A percentile compares a stretch with the other conserved stretches of the same genome.
These are phyloP conservation scores for Larimichthys crocea DNA, from an alignment of 2,113 vertebrate species.

Conservation along the genomic window DNA sequence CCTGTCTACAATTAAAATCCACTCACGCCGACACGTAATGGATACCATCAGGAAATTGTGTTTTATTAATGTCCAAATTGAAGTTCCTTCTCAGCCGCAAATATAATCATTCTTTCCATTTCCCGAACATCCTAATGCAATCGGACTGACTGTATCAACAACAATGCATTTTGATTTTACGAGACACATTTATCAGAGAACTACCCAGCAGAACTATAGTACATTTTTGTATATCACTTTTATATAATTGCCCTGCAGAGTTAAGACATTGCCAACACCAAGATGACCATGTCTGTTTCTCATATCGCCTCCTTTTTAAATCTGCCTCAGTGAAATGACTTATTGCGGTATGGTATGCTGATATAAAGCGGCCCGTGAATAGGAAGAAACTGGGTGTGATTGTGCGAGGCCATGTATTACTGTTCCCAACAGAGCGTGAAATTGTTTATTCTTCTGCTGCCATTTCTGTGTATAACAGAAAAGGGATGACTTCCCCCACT, in stretches of 20 bases:
- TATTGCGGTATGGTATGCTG: conserved; percentile 34
- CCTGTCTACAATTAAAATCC: conserved; percentile 57
- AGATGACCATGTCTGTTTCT: conserved; percentile 1
- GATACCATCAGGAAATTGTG: conserved; percentile 53
- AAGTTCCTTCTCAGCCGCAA: conserved; percentile 27
- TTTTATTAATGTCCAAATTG: conserved; percentile 59
- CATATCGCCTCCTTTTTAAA: conserved; percentile 14
- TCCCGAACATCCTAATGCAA: conserved; percentile 16
- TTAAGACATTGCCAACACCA: not conserved
- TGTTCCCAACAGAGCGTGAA: conserved; percentile 71
- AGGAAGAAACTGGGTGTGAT: conserved; percentile 40
- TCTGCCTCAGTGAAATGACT: conserved; percentile 34
- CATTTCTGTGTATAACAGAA: conserved; percentile 64
- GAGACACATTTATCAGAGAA: conserved; percentile 12
- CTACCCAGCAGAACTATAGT: not conserved
- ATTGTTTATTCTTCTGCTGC: conserved; percentile 79
- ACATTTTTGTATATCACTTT: conserved; percentile 14
- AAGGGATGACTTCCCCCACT: conserved; percentile 48
- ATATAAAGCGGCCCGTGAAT: conserved; percentile 50
- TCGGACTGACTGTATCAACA: conserved; percentile 25
- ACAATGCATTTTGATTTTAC: conserved; percentile 2
- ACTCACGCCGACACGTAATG: conserved; percentile 30
- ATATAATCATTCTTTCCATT: conserved; percentile 31
- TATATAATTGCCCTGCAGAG: conserved; percentile 5
- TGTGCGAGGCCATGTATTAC: conserved; percentile 55